phyloP scores from a whole-genome alignment of 1,140 invertebrate species.

The Drosophila sp. region DNA sequence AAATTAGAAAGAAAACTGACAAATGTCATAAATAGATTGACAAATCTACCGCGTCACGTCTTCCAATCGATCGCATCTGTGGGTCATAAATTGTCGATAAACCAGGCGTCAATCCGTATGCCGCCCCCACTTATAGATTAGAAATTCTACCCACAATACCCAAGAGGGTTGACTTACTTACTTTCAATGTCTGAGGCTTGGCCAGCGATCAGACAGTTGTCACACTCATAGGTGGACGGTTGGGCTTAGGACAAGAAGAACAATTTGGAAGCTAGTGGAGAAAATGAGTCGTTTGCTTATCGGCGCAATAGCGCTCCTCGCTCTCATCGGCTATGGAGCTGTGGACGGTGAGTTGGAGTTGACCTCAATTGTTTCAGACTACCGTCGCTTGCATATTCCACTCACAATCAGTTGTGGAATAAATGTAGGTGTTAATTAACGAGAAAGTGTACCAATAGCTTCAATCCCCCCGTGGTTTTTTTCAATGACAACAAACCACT shows the following conservation, averaged over 20 bases:
- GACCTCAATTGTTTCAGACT: constrained; percentile 34
- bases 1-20: constrained; percentile 6
- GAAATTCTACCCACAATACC: constrained; percentile 39
- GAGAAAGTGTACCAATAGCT: constrained; percentile 34
- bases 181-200: constrained; percentile 15
- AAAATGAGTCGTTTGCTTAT: constrained; percentile 53
- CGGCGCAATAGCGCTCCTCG: constrained; percentile 36
- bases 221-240: constrained; percentile 52
- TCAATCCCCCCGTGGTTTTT: background rate
- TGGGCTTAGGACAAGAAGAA: constrained; percentile 10
- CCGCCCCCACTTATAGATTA: constrained; percentile 46
- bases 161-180: constrained; percentile 33
- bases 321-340: constrained; percentile 32
- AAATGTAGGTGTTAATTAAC: constrained; percentile 46
- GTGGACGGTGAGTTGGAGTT: constrained; percentile 56
- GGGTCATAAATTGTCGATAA: constrained; percentile 44
- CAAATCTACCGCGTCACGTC: constrained; percentile 34
- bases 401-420: constrained; percentile 29
- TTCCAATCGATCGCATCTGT: constrained; percentile 14
- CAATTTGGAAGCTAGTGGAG: constrained; percentile 34
- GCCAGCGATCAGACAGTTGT: constrained; percentile 53
- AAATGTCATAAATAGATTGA: constrained; percentile 20
- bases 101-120: constrained; percentile 1
- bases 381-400: constrained; percentile 47
- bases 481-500: constrained; percentile 4